Base-by-base conservation (phyloP, 2,113 vertebrate species). In the Phocoena sinus region DNA sequence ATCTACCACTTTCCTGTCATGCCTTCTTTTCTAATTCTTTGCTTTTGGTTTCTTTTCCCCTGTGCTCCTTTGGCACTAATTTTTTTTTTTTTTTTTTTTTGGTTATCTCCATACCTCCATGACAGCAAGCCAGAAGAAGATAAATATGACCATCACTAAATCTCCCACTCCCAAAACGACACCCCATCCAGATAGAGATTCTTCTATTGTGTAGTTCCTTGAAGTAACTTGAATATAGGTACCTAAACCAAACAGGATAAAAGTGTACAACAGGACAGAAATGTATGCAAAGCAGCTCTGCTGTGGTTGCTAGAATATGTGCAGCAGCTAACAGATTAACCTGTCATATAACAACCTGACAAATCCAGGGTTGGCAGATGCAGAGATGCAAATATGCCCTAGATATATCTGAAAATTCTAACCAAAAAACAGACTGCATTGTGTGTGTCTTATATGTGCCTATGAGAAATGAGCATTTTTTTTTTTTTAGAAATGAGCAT, bases 381-480 rank as follows among this genome's bases (percentile, higher is more conserved):
- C 44, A 58, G 67, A 95, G 14, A 96, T 47, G 58, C 23, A 96
- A 97, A 94, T 86, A 74, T 13, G 21, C 28, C 18, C 63, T 89
- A 95, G 86, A 90, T 53, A 76, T 4, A 96, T 13, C 50, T 80
- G 17, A 56, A 92, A 79, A 91, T 89, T 77, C 23, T 74, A 56
- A 71, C 44, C 44, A 50, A 70, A 94, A 25, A 88, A 60, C 36
- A 89, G 63, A 80, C 2, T 31, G 73, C 8, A 23, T 86, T 53
- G 47, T 44, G 33, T 53, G 73, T 70, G 25, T 47, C 33, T 79
- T 73, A 8, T 33, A 71, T 23, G 36, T 50, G 25, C 26, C 81
- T 76, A 33, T 33, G 36, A 88, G 25, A 95, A 95, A 91, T 0
- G 60, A 96, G 38, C 17, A 63, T 25, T 68, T 91, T 50, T 68